Percentiles rank a stretch among this genome's conserved stretches.
Evolutionary conservation across 2,888 invertebrate species (phyloP).

Genomic region (Adelphocoris suturalis): DNA sequence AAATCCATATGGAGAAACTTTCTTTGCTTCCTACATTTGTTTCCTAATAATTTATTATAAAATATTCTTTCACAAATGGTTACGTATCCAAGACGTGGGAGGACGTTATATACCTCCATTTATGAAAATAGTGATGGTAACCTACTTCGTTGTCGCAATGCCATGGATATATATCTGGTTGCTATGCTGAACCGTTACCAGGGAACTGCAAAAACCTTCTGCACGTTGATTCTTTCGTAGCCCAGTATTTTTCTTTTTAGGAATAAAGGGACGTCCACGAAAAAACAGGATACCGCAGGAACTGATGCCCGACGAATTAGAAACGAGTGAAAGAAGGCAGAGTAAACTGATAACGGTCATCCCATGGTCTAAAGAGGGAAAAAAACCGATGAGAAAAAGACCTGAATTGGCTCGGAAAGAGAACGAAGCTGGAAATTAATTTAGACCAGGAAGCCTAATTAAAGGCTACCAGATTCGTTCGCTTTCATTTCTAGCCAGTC

Average conservation of each 20-base stretch:
- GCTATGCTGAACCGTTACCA: background rate
- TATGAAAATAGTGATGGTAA: too few species aligned
- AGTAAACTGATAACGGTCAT: constrained; percentile 45
- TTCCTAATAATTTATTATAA: too few species aligned
- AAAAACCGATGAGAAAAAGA: background rate
- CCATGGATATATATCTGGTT: background rate
- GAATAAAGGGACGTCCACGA: background rate
- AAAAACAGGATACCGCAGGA: constrained; percentile 27
- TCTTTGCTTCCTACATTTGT: too few species aligned
- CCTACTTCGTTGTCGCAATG: too few species aligned
- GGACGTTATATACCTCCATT: too few species aligned
- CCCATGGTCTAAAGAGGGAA: background rate
- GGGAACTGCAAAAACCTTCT: background rate
- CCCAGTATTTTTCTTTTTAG: background rate
- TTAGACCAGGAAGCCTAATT: constrained; percentile 19
- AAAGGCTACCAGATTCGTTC: constrained; percentile 30
- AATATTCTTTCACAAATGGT: too few species aligned
- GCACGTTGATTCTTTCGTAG: background rate
- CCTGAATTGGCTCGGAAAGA: constrained; percentile 1
- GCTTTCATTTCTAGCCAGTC: background rate
- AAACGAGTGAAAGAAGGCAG: constrained; percentile 4
- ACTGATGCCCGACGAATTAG: constrained; percentile 18
- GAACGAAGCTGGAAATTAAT: background rate
- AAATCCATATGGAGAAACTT: too few species aligned
- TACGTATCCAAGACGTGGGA: too few species aligned